A percentile compares a stretch with the other conserved stretches of the same genome.
These are phyloP conservation scores for Halictus quadricinctus DNA, from an alignment of 2,888 invertebrate species.

Conservation along the genomic window DNA sequence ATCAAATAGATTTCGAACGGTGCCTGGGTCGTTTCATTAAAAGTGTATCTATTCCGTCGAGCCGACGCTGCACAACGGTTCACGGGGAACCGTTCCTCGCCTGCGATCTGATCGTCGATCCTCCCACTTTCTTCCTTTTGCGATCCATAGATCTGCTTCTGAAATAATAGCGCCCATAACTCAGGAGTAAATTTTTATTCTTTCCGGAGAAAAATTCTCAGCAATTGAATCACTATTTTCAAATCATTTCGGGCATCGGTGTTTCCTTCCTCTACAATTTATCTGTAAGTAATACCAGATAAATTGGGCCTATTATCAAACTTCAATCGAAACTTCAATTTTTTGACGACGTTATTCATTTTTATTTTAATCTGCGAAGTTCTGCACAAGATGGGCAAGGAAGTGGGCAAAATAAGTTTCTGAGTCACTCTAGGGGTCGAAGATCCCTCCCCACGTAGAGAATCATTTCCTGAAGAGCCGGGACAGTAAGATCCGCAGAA, in stretches of 20 bases:
- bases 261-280: too few species aligned
- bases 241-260: too few species aligned
- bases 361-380: too few species aligned
- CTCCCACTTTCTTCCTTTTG: neutral
- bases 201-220: neutral
- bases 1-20: constrained; percentile 6
- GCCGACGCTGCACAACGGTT: constrained; percentile 2
- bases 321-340: neutral
- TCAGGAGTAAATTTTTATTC: neutral
- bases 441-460: neutral
- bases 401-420: neutral
- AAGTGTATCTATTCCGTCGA: neutral
- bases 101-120: neutral
- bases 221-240: too few species aligned
- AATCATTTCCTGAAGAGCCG: neutral
- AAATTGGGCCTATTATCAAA: neutral
- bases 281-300: too few species aligned
- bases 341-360: too few species aligned
- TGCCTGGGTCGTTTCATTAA: neutral
- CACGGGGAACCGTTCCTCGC: neutral
- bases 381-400: too few species aligned
- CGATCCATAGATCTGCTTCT: neutral
- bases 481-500: neutral
- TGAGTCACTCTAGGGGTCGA: neutral
- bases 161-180: neutral